Conservation (phyloP, 2,797 vertebrate species). For the Botia kubotai region DNA sequence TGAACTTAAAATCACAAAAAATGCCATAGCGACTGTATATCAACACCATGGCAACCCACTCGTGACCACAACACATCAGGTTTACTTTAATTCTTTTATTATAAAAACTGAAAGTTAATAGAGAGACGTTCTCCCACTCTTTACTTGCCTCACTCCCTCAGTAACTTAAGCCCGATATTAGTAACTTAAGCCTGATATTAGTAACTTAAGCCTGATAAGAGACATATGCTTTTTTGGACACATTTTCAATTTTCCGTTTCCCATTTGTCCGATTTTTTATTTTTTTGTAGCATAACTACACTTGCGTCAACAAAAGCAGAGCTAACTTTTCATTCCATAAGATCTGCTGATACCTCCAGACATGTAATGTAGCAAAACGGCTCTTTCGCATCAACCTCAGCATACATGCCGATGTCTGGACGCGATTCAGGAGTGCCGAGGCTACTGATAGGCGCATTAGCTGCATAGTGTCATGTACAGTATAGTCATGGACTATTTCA, state of each 20-base stretch:
- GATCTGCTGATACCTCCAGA: constrained; percentile 32
- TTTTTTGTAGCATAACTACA: too few species aligned
- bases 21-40: too few species aligned
- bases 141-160: not conserved
- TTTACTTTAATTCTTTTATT: not conserved
- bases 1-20: too few species aligned
- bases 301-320: too few species aligned
- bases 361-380: constrained; percentile 37
- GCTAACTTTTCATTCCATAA: too few species aligned
- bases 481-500: not conserved
- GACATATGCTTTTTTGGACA: not conserved
- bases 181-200: constrained; percentile 12
- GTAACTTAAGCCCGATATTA: constrained; percentile 4
- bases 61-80: not conserved
- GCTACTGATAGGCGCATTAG: not conserved
- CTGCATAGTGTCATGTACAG: constrained; percentile 18
- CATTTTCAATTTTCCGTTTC: too few species aligned
- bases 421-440: not conserved
- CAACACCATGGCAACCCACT: too few species aligned
- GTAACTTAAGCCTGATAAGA: constrained; percentile 13
- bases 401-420: not conserved
- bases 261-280: too few species aligned
- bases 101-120: not conserved
- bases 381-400: constrained; percentile 38
- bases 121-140: not conserved